These are phyloP conservation scores for Pycnonotus jocosus DNA, from an alignment of 2,113 vertebrate genomes.

Conservation along the genomic window DNA sequence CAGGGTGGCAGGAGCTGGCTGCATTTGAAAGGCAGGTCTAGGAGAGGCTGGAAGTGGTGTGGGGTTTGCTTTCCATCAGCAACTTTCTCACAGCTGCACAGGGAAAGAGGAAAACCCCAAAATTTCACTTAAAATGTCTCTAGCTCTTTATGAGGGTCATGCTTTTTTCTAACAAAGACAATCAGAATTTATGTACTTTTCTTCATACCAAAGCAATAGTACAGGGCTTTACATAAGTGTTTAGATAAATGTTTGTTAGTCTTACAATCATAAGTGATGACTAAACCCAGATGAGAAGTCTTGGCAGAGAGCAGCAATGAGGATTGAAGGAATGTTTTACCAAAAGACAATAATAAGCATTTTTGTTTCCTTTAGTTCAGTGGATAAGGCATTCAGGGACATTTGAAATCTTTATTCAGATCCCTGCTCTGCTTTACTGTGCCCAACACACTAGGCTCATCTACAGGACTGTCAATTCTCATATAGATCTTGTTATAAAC, in stretches of 20 bases:
- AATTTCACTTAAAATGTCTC: not conserved
- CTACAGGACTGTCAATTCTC: not conserved
- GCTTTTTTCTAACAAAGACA: not conserved
- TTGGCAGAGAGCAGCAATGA: not conserved
- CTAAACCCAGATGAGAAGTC: not conserved
- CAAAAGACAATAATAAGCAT: not conserved
- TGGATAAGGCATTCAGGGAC: not conserved
- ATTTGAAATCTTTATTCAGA: not conserved
- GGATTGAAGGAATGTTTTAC: not conserved
- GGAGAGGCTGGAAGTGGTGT: not conserved
- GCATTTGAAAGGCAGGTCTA: not conserved
- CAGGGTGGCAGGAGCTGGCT: not conserved
- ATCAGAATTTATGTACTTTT: not conserved
- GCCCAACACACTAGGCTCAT: not conserved
- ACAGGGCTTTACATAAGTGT: not conserved
- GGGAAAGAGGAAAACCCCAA: not conserved
- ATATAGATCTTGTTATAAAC: not conserved
- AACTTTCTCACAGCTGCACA: not conserved
- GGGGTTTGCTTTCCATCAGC: not conserved
- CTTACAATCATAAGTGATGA: not conserved
- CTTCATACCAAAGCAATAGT: not conserved
- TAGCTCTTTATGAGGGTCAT: not conserved
- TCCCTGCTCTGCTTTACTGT: not conserved
- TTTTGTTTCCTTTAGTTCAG: not conserved
- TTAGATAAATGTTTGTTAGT: not conserved